These are phyloP conservation scores for Panthera tigris DNA, from an alignment of 2,113 vertebrate genomes.

Conservation along the genomic window DNA sequence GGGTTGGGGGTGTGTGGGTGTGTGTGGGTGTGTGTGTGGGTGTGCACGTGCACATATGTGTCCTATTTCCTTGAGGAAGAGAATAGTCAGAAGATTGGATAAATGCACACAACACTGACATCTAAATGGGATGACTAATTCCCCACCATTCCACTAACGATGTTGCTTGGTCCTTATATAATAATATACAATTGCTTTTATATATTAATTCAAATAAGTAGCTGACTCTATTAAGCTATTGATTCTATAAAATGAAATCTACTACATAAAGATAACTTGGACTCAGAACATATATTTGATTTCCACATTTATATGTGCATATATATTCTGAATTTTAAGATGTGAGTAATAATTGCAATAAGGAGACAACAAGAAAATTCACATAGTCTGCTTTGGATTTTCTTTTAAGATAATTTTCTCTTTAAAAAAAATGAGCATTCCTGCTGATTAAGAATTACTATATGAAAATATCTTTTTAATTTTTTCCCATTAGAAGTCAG, in stretches of 20 bases:
- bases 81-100: neutral
- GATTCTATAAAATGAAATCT: constrained; percentile 32
- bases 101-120: neutral
- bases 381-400: neutral
- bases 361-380: neutral
- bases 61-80: neutral
- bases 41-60: too few relatives aligned
- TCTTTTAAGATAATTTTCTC: constrained; percentile 41
- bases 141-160: neutral
- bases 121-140: neutral
- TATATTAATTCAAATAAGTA: constrained; percentile 7
- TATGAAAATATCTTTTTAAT: neutral
- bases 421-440: neutral
- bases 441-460: neutral
- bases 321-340: constrained; percentile 24
- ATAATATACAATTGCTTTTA: neutral
- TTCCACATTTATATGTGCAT: neutral
- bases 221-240: constrained; percentile 24
- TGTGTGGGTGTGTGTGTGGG: neutral
- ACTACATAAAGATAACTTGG: constrained; percentile 11
- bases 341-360: neutral
- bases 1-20: neutral
- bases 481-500: neutral
- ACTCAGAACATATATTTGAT: neutral
- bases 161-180: neutral